These are phyloP conservation scores for Lapara coniferarum DNA, from an alignment of 2,888 invertebrate genomes.

Conservation along the genomic window DNA sequence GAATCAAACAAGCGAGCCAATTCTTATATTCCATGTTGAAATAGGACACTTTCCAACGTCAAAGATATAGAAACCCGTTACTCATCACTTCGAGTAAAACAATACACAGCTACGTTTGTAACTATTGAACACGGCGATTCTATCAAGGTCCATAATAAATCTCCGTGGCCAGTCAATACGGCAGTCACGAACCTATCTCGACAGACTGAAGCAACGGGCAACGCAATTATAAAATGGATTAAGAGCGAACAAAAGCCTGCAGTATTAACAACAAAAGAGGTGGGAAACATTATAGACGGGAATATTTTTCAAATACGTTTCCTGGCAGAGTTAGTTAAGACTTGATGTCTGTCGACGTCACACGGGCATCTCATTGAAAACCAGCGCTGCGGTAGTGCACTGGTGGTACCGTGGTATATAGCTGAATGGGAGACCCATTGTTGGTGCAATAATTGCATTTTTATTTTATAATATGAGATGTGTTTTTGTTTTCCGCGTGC, in stretches of 20 bases:
- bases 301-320: neutral
- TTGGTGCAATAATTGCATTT: too few relatives aligned
- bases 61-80: neutral
- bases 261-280: conserved; percentile 1
- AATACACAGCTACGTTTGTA: neutral
- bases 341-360: too few relatives aligned
- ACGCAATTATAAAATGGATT: conserved; percentile 16
- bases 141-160: conserved; percentile 7
- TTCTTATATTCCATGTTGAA: neutral
- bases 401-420: too few relatives aligned
- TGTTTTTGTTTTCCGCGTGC: too few relatives aligned
- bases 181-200: conserved; percentile 18
- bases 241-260: neutral
- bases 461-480: too few relatives aligned
- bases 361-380: too few relatives aligned
- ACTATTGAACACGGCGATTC: neutral
- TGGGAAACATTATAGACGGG: neutral
- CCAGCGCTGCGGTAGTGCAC: too few relatives aligned
- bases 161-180: conserved; percentile 13
- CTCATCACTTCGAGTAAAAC: neutral
- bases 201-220: conserved; percentile 6
- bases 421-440: too few relatives aligned
- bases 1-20: too few relatives aligned
- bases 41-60: neutral
- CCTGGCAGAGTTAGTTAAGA: too few relatives aligned